Evolutionary conservation across 2,797 vertebrate genomes (phyloP).

Genomic region (Tarsius wallacei): DNA sequence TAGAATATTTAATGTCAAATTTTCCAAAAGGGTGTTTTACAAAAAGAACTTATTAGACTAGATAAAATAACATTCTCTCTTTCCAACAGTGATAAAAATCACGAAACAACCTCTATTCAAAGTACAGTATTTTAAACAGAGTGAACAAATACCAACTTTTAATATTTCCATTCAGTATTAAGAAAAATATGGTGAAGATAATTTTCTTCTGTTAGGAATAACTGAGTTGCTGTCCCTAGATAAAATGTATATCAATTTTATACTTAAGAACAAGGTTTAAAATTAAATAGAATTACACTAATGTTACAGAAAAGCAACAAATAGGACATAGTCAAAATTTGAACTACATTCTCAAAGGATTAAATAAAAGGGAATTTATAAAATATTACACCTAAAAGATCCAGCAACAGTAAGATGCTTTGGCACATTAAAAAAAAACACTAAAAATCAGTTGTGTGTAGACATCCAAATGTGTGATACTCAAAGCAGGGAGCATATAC

Average conservation of each 20-base stretch:
- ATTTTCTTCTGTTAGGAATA: not conserved
- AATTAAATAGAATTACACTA: not conserved
- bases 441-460: not conserved
- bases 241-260: not conserved
- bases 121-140: conserved; percentile 10
- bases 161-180: not conserved
- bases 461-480: not conserved
- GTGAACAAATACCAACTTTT: not conserved
- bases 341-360: not conserved
- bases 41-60: not conserved
- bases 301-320: not conserved
- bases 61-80: not conserved
- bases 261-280: not conserved
- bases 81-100: not conserved
- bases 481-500: not conserved
- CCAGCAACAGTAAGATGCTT: not conserved
- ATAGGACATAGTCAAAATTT: not conserved
- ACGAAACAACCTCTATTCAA: not conserved
- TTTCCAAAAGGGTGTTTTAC: not conserved
- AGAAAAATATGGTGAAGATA: not conserved
- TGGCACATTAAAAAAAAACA: not conserved
- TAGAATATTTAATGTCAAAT: not conserved
- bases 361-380: not conserved
- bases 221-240: not conserved
- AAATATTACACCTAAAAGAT: not conserved